These are phyloP conservation scores for Drosophila mettleri DNA, from an alignment of 2,888 invertebrate species.

Conservation along the genomic window DNA sequence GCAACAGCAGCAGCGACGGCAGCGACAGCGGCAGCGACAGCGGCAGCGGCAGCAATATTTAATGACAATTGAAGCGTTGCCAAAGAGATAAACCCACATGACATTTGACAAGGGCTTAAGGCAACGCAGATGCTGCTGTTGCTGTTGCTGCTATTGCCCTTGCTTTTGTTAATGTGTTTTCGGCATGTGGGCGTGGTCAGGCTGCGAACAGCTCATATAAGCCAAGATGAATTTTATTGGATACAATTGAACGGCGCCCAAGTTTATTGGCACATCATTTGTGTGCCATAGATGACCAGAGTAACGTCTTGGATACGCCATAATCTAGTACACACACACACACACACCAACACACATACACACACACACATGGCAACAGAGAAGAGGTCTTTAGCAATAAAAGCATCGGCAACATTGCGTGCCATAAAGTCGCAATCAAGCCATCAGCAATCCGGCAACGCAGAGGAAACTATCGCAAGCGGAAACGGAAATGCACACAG, in stretches of 20 bases:
- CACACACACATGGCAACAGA: not conserved
- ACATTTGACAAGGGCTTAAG: conserved; percentile 76
- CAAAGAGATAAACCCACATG: conserved; percentile 55
- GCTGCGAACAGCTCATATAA: conserved; percentile 60
- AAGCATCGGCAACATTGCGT: conserved; percentile 41
- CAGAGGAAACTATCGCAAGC: conserved; percentile 58
- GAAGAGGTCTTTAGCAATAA: conserved; percentile 26
- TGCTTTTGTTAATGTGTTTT: conserved; percentile 36
- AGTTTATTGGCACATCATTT: conserved; percentile 79
- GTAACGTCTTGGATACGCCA: conserved; percentile 13
- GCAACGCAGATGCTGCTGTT: conserved; percentile 46
- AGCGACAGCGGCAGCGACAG: not conserved
- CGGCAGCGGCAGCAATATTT: conserved; percentile 29
- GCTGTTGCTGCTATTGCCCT: conserved; percentile 13
- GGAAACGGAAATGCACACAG: conserved; percentile 57
- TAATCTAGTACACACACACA: conserved; percentile 1
- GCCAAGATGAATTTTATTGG: conserved; percentile 76
- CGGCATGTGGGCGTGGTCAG: conserved; percentile 40
- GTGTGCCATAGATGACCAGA: conserved; percentile 49
- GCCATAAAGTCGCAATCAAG: conserved; percentile 60
- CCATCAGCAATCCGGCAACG: conserved; percentile 41
- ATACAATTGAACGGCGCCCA: conserved; percentile 63
- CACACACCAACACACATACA: not conserved
- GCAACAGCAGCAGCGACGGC: conserved; percentile 12
- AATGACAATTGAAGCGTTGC: conserved; percentile 58